Conservation (phyloP, 2,797 vertebrate species). For the Anableps anableps region DNA sequence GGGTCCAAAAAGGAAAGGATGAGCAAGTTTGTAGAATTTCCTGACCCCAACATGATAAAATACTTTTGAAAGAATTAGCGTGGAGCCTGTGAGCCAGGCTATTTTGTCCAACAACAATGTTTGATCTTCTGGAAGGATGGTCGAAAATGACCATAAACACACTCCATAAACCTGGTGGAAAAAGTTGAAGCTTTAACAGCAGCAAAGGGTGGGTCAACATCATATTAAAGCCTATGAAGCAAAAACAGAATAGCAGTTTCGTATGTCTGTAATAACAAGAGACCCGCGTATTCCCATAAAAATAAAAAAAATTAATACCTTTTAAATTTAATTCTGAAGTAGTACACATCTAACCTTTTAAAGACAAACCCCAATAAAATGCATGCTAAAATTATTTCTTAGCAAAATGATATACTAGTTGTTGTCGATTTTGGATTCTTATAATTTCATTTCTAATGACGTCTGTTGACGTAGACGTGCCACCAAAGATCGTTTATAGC, state of each 20-base stretch:
- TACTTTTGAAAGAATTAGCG: background rate
- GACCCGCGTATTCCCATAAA: background rate
- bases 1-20: background rate
- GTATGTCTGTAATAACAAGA: background rate
- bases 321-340: background rate
- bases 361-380: fast-evolving
- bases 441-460: background rate
- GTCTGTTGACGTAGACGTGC: slow-evolving; percentile 27
- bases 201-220: background rate
- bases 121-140: background rate
- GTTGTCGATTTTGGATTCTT: background rate
- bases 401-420: fast-evolving
- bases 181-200: background rate
- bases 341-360: background rate
- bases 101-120: too few species aligned
- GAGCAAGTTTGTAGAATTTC: background rate
- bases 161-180: background rate
- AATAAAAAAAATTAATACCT: slow-evolving; percentile 58
- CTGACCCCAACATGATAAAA: background rate
- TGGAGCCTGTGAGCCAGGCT: background rate
- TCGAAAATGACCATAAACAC: background rate
- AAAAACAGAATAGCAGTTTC: background rate
- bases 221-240: background rate
- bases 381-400: background rate
- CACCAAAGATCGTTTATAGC: slow-evolving; percentile 48